phyloP scores from a whole-genome alignment of 2,113 vertebrate species.

The Tyto alba region DNA sequence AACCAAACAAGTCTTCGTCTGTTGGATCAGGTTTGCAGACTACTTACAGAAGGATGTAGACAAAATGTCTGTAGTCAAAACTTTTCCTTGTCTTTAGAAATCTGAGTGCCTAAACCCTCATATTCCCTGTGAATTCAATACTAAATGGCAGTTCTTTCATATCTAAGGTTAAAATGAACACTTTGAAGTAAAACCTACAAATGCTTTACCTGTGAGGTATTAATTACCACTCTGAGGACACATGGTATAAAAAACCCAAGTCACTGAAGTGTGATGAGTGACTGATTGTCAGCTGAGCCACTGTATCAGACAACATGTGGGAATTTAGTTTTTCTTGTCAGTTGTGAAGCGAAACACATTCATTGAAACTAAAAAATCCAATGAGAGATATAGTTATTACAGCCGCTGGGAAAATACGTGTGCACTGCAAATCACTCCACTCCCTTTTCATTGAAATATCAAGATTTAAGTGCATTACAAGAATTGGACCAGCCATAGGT shows the following conservation, averaged over 20 bases:
- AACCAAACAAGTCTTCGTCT: not conserved
- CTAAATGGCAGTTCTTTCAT: not conserved
- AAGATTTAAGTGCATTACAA: not conserved
- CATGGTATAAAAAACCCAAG: not conserved
- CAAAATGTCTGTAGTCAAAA: not conserved
- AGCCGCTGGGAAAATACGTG: not conserved
- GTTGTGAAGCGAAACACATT: not conserved
- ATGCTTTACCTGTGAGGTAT: conserved; percentile 2
- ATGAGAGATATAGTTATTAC: not conserved
- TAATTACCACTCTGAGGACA: not conserved
- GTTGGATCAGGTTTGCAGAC: not conserved
- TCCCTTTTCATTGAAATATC: not conserved
- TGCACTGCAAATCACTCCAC: not conserved
- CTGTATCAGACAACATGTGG: not conserved
- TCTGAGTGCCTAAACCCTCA: not conserved
- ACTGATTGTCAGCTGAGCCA: not conserved
- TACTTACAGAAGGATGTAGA: not conserved
- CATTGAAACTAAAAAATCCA: not conserved
- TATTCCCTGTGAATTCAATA: not conserved
- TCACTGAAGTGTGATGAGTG: not conserved
- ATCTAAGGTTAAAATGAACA: not conserved
- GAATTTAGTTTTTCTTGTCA: not conserved
- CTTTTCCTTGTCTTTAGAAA: not conserved
- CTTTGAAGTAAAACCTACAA: not conserved
- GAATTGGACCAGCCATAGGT: not conserved